Conservation (phyloP, 2,888 invertebrate genomes). For the Diploptera punctata region DNA sequence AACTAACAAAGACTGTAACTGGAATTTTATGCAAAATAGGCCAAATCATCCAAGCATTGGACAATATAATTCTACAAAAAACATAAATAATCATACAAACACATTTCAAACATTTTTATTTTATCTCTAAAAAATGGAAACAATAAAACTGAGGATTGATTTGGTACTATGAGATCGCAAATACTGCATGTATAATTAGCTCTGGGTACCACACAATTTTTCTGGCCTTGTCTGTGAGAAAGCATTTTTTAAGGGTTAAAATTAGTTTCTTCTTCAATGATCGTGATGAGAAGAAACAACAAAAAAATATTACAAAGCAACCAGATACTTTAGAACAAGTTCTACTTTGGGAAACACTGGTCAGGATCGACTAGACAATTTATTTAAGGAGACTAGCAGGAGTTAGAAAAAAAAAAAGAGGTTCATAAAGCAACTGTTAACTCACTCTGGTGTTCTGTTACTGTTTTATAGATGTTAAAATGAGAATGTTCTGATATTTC, state of each 20-base stretch:
- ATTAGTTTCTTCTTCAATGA: not conserved
- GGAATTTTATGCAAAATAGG: slow-evolving; percentile 24
- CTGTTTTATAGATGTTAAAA: not conserved
- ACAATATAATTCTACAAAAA: slow-evolving; percentile 6
- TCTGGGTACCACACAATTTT: not conserved
- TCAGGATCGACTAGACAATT: slow-evolving; percentile 42
- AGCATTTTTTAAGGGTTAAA: not conserved
- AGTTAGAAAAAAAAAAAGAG: not conserved
- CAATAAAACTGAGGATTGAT: slow-evolving; percentile 33
- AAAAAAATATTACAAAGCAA: slow-evolving; percentile 17
- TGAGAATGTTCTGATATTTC: slow-evolving; percentile 8
- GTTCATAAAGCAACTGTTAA: not conserved
- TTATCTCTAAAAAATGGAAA: slow-evolving; percentile 8
- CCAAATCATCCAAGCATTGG: slow-evolving; percentile 24
- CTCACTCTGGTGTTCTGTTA: not conserved
- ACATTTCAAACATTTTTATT: slow-evolving; percentile 16
- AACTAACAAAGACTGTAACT: slow-evolving; percentile 12
- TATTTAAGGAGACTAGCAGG: slow-evolving; percentile 42
- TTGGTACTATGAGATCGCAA: slow-evolving; percentile 37
- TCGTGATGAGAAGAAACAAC: slow-evolving; percentile 14
- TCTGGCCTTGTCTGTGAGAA: not conserved
- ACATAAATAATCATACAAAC: slow-evolving; percentile 23
- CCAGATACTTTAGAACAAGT: slow-evolving; percentile 17
- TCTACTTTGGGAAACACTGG: slow-evolving; percentile 30
- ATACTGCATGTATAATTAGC: slow-evolving; percentile 31